phyloP scores from a whole-genome alignment of 2,797 vertebrate genomes.

The Paramormyrops hopkinsi region DNA sequence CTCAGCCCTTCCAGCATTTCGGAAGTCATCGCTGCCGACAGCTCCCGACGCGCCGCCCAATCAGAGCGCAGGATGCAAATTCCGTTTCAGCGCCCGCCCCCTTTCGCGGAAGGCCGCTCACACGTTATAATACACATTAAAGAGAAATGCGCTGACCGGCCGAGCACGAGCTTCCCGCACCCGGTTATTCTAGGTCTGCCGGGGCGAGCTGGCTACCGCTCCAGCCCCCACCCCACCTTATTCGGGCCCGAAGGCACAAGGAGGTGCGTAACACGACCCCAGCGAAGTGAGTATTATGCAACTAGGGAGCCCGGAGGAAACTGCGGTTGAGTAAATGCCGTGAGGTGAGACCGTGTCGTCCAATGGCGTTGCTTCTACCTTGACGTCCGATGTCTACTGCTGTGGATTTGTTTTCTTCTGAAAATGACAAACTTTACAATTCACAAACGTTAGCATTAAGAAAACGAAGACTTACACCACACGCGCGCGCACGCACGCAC shows the following conservation, averaged over 20 bases:
- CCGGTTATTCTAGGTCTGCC: neutral
- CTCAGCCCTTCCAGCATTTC: neutral
- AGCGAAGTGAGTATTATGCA: neutral
- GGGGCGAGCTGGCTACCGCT: neutral
- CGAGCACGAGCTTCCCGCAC: neutral
- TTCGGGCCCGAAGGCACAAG: neutral
- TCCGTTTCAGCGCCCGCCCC: neutral
- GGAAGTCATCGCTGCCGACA: neutral
- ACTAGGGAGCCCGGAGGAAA: neutral
- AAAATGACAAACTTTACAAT: neutral
- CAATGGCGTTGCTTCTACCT: slow-evolving; percentile 51
- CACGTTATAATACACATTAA: neutral
- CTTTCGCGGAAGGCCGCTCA: neutral
- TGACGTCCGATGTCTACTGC: slow-evolving; percentile 40
- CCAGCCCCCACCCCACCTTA: neutral
- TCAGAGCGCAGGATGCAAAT: slow-evolving; percentile 27
- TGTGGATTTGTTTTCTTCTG: neutral
- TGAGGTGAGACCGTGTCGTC: slow-evolving; percentile 58
- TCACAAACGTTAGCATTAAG: neutral
- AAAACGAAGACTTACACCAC: neutral
- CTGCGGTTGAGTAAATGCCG: slow-evolving; percentile 23
- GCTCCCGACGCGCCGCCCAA: slow-evolving; percentile 20
- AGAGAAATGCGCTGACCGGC: neutral
- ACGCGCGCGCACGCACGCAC: neutral
- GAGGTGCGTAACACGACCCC: neutral